Base-by-base conservation (phyloP, 2,888 invertebrate genomes). In the Zeuzera pyrina region DNA sequence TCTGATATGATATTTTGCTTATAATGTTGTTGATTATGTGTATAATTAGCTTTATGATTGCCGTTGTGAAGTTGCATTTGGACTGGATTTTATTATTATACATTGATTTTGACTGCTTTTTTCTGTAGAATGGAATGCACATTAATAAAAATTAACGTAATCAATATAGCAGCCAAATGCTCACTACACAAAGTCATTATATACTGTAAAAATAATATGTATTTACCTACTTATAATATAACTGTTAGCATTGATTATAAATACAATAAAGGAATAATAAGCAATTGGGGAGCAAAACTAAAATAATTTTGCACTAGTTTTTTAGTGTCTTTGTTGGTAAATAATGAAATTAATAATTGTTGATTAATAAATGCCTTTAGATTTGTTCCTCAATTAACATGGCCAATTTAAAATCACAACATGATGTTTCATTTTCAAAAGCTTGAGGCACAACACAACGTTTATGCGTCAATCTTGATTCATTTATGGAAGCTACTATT, bases 271-370 rank as follows among this genome's bases (percentile, higher is more conserved):
- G 36, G 42, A 51, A 39, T 52, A 58, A 57, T 55, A 53, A 52
- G 49, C 45, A 34, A 64, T 72, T 74, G 74, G 66, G 74, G 73
- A 74, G 61, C 74, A 77, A 77, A 77, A 63, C 72, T 77, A 76
- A 72, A 54, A 43, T 39, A 47, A 49, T 59, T 37, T 41, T 42
- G 19, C 5, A 19, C 19, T 6, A 8, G 43, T 49, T 56, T 51
- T 46, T 53, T 55, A 49, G 48, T 54, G 49, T 53, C 50, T 56
- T 6, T 57, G 54, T 60, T 66, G 29, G 52, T 51, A 45, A 53
- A 45, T 44, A 36, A 57, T 31, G 36, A 55, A 50, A 53, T 49
- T 46, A 47, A 49, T 42, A 36, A 48, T 50, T 47, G 51, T 60
- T 57, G 46, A 47, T 50, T 52, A 55, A 49, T 49, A 41, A 56